Evolutionary conservation across 2,113 vertebrate genomes (phyloP).

Genomic region (Carlito syrichta): DNA sequence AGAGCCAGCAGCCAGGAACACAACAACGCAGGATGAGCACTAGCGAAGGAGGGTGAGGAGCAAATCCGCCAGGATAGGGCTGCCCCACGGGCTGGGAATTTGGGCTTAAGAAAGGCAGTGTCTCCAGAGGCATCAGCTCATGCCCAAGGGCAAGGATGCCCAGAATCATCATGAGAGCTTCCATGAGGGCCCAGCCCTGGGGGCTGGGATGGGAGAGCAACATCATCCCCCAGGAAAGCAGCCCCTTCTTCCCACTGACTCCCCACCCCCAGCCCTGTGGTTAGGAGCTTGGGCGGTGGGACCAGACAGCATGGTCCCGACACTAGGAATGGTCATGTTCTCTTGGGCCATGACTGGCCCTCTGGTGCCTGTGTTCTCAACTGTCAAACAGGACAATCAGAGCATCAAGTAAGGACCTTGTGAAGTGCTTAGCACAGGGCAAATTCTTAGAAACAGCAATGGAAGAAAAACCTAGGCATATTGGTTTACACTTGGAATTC

Average conservation of each 20-base stretch:
- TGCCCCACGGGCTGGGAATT: too few relatives aligned
- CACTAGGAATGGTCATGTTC: background rate
- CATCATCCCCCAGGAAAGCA: background rate
- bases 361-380: background rate
- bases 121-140: background rate
- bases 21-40: accelerated
- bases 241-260: background rate
- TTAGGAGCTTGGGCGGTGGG: background rate
- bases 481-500: too few relatives aligned
- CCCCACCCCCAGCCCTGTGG: background rate
- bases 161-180: background rate
- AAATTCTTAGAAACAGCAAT: background rate
- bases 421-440: too few relatives aligned
- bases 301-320: background rate
- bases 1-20: background rate
- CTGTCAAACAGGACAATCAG: too few relatives aligned
- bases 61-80: accelerated
- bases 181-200: too few relatives aligned
- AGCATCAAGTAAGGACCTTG: background rate
- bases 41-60: accelerated
- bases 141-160: background rate
- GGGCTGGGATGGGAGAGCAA: background rate
- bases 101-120: background rate
- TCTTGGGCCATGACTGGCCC: background rate
- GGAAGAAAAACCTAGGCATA: background rate